Conservation (phyloP, 2,797 vertebrate genomes). For the Rhadinocentrus ornatus region DNA sequence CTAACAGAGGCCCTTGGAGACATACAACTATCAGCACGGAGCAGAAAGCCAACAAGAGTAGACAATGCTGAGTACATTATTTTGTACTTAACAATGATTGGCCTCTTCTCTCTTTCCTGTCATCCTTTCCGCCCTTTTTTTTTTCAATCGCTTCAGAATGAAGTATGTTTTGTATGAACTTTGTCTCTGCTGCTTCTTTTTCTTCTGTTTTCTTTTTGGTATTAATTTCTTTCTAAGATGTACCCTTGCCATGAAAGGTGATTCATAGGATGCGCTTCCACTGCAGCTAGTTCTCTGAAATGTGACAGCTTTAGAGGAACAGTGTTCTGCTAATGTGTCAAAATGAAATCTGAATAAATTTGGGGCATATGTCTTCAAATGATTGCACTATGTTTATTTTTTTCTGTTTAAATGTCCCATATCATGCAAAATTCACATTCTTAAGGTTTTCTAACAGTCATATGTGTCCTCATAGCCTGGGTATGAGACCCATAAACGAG, state of each 20-base stretch:
- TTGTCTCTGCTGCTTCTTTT: slow-evolving; percentile 20
- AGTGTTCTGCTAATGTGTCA: slow-evolving; percentile 8
- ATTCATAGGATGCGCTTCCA: slow-evolving; percentile 35
- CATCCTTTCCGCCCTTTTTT: slow-evolving; percentile 15
- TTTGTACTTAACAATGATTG: slow-evolving; percentile 38
- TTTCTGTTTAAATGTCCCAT: too few relatives aligned
- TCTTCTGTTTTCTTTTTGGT: neutral
- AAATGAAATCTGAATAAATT: slow-evolving; percentile 21
- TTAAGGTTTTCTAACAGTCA: too few relatives aligned
- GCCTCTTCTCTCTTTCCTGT: slow-evolving; percentile 35
- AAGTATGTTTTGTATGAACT: slow-evolving; percentile 20
- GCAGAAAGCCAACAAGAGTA: slow-evolving; percentile 41
- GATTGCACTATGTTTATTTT: slow-evolving; percentile 13
- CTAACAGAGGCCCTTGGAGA: slow-evolving; percentile 35
- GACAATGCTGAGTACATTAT: slow-evolving; percentile 33
- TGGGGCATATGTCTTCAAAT: slow-evolving; percentile 15
- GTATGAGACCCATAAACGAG: too few relatives aligned
- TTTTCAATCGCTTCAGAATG: slow-evolving; percentile 19
- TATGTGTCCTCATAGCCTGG: too few relatives aligned
- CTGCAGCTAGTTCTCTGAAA: slow-evolving; percentile 28
- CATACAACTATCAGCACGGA: slow-evolving; percentile 46
- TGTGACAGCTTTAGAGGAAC: slow-evolving; percentile 28
- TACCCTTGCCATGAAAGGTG: slow-evolving; percentile 23
- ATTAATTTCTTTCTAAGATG: slow-evolving; percentile 32
- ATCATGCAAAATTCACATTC: too few relatives aligned